These are phyloP conservation scores for Grallaria varia DNA, from an alignment of 2,113 vertebrate genomes.

Conservation along the genomic window DNA sequence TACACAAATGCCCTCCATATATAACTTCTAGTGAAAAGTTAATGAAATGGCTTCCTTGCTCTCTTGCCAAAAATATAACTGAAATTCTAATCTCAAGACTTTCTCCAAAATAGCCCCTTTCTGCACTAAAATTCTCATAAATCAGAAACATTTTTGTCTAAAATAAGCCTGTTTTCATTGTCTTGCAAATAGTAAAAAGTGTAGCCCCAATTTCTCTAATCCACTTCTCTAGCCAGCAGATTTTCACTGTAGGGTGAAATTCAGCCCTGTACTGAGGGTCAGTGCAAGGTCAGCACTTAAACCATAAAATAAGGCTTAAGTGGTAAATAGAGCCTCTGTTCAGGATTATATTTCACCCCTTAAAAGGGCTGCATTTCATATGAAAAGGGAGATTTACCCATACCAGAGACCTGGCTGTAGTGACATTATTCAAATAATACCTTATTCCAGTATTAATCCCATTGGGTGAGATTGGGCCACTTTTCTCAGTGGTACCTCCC, in stretches of 20 bases:
- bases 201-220: constrained; percentile 39
- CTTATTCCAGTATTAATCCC: background rate
- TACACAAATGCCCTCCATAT: constrained; percentile 62
- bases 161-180: constrained; percentile 52
- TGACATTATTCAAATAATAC: background rate
- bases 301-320: constrained; percentile 65
- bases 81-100: constrained; percentile 51
- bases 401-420: constrained; percentile 2
- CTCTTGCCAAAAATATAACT: constrained; percentile 48
- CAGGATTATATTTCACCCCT: constrained; percentile 46
- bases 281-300: constrained; percentile 55
- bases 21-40: constrained; percentile 64
- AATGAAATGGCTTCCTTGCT: constrained; percentile 60
- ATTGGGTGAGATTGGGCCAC: background rate
- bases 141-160: constrained; percentile 49
- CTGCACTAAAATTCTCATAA: constrained; percentile 45
- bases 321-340: constrained; percentile 59
- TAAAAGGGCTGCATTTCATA: constrained; percentile 27
- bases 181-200: constrained; percentile 39
- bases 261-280: constrained; percentile 43
- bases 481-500: background rate
- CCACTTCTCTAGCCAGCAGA: background rate
- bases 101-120: constrained; percentile 52
- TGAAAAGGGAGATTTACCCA: constrained; percentile 36
- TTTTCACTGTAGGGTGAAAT: constrained; percentile 39